These are phyloP conservation scores for Sebastes oblongus DNA, from an alignment of 2,797 vertebrate species.

Conservation along the genomic window DNA sequence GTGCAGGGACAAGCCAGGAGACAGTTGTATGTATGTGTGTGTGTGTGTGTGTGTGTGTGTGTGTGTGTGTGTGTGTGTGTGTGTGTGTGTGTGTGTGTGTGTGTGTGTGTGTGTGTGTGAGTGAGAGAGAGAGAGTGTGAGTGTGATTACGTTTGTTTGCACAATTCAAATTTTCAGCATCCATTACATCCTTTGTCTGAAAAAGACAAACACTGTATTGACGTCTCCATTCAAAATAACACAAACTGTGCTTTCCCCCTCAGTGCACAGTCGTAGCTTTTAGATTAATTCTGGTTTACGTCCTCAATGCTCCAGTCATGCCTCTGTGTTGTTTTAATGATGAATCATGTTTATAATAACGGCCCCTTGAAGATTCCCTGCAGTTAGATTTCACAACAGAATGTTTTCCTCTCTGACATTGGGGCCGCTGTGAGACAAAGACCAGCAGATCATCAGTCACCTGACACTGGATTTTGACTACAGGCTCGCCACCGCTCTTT, in stretches of 20 bases:
- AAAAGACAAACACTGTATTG: slow-evolving; percentile 57
- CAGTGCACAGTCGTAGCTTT: slow-evolving; percentile 44
- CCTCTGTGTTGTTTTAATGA: slow-evolving; percentile 41
- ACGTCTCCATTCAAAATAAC: slow-evolving; percentile 31
- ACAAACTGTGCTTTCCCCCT: slow-evolving; percentile 24
- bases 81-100: background rate
- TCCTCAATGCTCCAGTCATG: slow-evolving; percentile 63
- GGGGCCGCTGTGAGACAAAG: slow-evolving; percentile 50
- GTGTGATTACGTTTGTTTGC: slow-evolving; percentile 17
- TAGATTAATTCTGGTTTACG: slow-evolving; percentile 52
- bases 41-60: background rate
- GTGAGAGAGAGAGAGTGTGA: background rate
- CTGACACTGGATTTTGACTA: slow-evolving; percentile 72
- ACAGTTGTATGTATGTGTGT: background rate
- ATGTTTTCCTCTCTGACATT: slow-evolving; percentile 48
- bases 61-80: background rate
- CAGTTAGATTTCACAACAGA: slow-evolving; percentile 48
- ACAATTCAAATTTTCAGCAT: slow-evolving; percentile 46
- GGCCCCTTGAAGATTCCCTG: slow-evolving; percentile 33
- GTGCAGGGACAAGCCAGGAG: slow-evolving; percentile 25
- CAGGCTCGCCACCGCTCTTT: slow-evolving; percentile 41
- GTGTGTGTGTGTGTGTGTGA: too few relatives aligned
- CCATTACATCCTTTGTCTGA: slow-evolving; percentile 34
- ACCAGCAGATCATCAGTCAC: slow-evolving; percentile 59
- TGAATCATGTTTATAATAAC: slow-evolving; percentile 44